Evolutionary conservation across 2,113 vertebrate genomes (phyloP), one percentile per base, ranked within the genome.

Genomic region (Odocoileus hemionus): DNA sequence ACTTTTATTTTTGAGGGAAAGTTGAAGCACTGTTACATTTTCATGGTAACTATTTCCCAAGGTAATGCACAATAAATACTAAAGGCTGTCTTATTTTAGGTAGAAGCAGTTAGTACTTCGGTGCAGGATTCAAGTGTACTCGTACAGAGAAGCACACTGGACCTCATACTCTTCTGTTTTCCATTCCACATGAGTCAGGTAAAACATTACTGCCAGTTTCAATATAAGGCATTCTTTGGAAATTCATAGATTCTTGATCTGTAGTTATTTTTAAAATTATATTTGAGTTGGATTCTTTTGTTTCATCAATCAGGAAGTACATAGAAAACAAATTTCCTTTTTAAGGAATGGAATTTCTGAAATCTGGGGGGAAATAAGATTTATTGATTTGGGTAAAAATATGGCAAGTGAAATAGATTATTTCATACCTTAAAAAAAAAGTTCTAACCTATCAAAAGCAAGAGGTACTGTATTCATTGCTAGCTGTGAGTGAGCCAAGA

Each of bases 101-200:
- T 99, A 98, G 99, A 99, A 99, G 99, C 99, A 33, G 99, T 99
- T 91, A 99, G 99, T 97, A 99, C 99, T 25, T 99, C 99, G 7
- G 99, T 99, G 57, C 99, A 99, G 98, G 99, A 99, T 97, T 99
- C 99, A 80, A 99, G 99, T 98, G 99, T 99, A 91, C 98, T 99
- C 96, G 99, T 99, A 21, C 99, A 99, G 98, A 99, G 99, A 97
- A 99, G 99, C 98, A 99, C 99, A 0, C 98, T 99, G 98, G 99
- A 99, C 98, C 99, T 99, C 94, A 99, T 99, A 94, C 99, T 99
- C 88, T 99, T 99, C 98, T 99, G 99, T 98, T 99, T 99, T 98
- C 99, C 99, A 67, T 99, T 99, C 98, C 99, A 99, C 97, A 99
- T 99, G 99, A 99, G 99, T 98, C 99, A 99, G 99, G 99, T 99